Conservation (phyloP, 1,140 invertebrate genomes). For the Rhopalosiphum padi region DNA sequence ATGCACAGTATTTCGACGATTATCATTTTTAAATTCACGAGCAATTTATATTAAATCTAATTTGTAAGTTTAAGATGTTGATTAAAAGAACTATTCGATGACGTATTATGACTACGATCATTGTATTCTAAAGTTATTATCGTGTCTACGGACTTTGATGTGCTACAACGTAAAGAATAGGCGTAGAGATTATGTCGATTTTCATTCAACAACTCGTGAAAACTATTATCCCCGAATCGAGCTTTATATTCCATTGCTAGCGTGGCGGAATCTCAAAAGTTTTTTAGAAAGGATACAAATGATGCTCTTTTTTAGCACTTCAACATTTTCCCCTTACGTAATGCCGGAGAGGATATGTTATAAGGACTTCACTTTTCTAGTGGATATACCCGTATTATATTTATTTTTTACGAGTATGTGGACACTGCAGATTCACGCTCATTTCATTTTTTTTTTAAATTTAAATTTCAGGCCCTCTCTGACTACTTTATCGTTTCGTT, state of each 20-base stretch:
- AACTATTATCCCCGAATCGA: constrained; percentile 17
- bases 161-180: neutral
- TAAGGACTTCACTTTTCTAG: constrained; percentile 5
- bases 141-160: neutral
- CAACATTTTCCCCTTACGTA: neutral
- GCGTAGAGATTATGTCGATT: neutral
- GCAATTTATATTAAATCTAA: neutral
- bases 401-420: constrained; percentile 26
- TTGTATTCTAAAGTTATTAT: neutral
- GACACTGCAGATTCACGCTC: neutral
- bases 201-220: constrained; percentile 6
- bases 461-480: neutral
- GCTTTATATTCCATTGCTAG: neutral
- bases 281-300: neutral
- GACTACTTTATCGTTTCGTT: neutral
- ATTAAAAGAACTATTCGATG: neutral
- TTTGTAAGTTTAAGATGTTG: neutral
- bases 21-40: neutral
- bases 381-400: neutral
- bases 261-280: neutral
- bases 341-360: neutral
- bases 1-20: neutral
- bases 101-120: neutral
- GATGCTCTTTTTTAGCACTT: neutral
- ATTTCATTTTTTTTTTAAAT: neutral